Base-by-base conservation (phyloP, 2,113 vertebrate genomes). In the Alouatta palliata region DNA sequence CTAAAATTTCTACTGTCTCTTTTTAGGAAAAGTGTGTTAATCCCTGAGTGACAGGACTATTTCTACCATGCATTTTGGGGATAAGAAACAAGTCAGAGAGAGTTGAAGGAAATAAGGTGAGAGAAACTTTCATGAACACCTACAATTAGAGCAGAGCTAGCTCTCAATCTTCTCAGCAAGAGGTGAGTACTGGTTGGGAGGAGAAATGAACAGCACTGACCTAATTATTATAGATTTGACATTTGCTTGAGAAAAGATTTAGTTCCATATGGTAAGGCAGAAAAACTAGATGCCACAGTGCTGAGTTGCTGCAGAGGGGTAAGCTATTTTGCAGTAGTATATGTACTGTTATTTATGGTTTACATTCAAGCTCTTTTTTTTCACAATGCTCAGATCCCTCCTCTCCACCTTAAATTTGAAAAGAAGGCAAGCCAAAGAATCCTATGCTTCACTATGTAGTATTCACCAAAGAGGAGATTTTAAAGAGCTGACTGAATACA, bases 231-330 rank as follows among this genome's bases (percentile, higher is more conserved):
- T 9, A 73, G 82, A 82, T 83, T 66, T 92, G 93, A 61, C 70
- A 70, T 96, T 96, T 97, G 32, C 47, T 92, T 56, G 43, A 86
- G 37, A 95, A 87, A 83, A 91, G 3, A n/a, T 85, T 85, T 88
- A 30, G 40, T 87, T 84, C 61, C 64, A 11, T 56, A 77, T 27
- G 45, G 58, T 20, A 80, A 80, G 68, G 54, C 21, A 83, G 77
- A 58, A 84, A 79, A 84, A 56, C 71, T 52, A 70, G 64, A 92
- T 56, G 54, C 21, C 12, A 12, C 70, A 2, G 25, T 37, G 45
- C 71, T 80, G 87, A 87, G 76, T 16, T 66, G 70, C 61, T 61
- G 16, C 19, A 35, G 40, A 95, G 43, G 30, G 40, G 2, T 47
- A 88, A 30, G 4, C 5, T 23, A 35, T 56, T 43, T 56, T 49